Evolutionary conservation across 2,113 vertebrate genomes (phyloP), one percentile per base, ranked within the genome.

Genomic region (Saguinus midas): DNA sequence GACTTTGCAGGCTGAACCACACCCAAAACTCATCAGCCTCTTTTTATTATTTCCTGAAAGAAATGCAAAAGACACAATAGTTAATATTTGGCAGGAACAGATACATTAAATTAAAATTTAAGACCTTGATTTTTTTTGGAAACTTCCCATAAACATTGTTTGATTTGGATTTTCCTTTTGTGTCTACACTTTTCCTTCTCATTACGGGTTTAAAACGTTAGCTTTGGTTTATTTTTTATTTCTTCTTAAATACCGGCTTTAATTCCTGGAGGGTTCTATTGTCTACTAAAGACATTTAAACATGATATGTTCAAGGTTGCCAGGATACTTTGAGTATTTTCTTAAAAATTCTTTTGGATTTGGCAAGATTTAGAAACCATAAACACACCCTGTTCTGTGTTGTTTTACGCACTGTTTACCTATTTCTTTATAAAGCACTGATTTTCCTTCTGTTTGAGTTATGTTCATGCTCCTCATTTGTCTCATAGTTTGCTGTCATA

Each of bases 381-480:
- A 88, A 95, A 94, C 81, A 87, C 82, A 45, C 48, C 79, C 48
- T 95, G 82, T 50, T 66, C 70, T 43, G n/a, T 11, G 14, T 68
- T 94, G 73, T 95, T 48, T 81, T 40, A 72, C 61, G 80, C 55
- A 52, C 20, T 82, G 45, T 95, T 87, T 90, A 90, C 20, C 43
- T 96, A 87, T 93, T 97, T 96, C 93, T 87, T 66, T 64, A 73
- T 50, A 89, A 82, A 37, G 76, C 7, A 37, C 76, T 7, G 32
- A 91, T 48, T 88, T 94, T 45, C 87, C 29, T 91, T 85, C 87
- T 91, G 55, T 40, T 32, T 58, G 40, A 96, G 35, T 23, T 85
- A 27, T 17, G n/a, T 50, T 75, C 40, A 52, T 18, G 55, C 55
- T 52, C 21, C 87, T 82, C 52, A 16, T 84, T 57, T 7, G 32